Conservation (phyloP, 2,888 invertebrate genomes). For the Troglohyphantes excavatus region DNA sequence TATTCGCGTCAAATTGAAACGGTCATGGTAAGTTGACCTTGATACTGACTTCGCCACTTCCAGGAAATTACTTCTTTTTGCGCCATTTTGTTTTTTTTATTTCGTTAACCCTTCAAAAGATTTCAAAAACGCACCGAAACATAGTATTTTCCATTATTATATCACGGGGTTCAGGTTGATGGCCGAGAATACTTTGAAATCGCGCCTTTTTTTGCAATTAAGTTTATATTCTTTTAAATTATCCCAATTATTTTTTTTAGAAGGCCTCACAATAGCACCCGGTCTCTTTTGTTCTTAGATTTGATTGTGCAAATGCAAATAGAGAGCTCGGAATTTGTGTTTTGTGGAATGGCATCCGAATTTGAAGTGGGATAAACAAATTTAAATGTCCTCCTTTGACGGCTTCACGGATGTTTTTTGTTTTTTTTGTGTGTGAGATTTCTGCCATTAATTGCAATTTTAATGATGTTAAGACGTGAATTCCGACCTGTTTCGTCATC, state of each 20-base stretch:
- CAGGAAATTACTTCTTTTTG: slow-evolving; percentile 40
- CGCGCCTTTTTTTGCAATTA: not conserved
- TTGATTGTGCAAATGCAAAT: not conserved
- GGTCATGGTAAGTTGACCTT: slow-evolving; percentile 40
- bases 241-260: not conserved
- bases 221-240: not conserved
- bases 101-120: not conserved
- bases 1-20: slow-evolving; percentile 37
- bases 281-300: not conserved
- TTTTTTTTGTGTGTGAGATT: too few relatives aligned
- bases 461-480: too few relatives aligned
- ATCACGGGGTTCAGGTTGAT: not conserved
- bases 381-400: too few relatives aligned
- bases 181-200: not conserved
- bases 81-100: not conserved
- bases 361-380: too few relatives aligned
- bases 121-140: not conserved
- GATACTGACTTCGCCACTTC: not conserved
- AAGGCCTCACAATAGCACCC: not conserved
- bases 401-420: too few relatives aligned
- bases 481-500: too few relatives aligned
- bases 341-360: not conserved
- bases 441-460: too few relatives aligned
- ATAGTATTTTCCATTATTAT: not conserved
- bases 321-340: not conserved